A percentile compares a stretch with the other conserved stretches of the same genome.
phyloP scores from a whole-genome alignment of 2,113 vertebrate species.

The Oceanodroma tethys region DNA sequence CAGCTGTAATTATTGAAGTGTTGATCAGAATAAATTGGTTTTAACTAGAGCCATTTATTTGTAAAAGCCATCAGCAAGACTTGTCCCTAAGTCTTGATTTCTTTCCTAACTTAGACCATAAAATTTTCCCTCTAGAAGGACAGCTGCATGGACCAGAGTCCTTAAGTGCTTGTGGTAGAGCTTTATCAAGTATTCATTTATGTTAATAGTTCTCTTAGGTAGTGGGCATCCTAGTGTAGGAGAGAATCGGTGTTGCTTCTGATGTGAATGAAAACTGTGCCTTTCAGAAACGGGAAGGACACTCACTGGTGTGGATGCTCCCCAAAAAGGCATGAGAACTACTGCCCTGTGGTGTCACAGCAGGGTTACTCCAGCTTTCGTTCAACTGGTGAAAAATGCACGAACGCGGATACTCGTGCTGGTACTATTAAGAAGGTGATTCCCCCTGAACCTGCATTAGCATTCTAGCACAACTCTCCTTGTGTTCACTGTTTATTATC shows the following conservation, averaged over 20 bases:
- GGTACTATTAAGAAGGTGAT: neutral
- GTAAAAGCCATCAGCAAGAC: neutral
- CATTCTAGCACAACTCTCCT: neutral
- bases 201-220: neutral
- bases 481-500: neutral
- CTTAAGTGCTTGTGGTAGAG: neutral
- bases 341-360: neutral
- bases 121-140: neutral
- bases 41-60: neutral
- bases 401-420: neutral
- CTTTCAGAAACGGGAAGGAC: neutral
- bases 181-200: neutral
- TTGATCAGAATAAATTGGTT: neutral
- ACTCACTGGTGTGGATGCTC: neutral
- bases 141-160: neutral
- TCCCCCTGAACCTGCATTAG: neutral
- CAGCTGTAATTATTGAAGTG: neutral
- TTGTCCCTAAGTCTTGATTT: neutral
- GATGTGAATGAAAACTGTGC: neutral
- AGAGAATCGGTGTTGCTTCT: neutral
- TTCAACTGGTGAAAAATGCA: neutral
- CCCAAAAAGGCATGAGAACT: neutral
- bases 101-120: neutral
- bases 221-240: neutral
- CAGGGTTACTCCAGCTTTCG: neutral